A percentile compares a stretch with the other conserved stretches of the same genome.
Conservation (phyloP, 1,140 invertebrate genomes). For the Neelides sp. region DNA sequence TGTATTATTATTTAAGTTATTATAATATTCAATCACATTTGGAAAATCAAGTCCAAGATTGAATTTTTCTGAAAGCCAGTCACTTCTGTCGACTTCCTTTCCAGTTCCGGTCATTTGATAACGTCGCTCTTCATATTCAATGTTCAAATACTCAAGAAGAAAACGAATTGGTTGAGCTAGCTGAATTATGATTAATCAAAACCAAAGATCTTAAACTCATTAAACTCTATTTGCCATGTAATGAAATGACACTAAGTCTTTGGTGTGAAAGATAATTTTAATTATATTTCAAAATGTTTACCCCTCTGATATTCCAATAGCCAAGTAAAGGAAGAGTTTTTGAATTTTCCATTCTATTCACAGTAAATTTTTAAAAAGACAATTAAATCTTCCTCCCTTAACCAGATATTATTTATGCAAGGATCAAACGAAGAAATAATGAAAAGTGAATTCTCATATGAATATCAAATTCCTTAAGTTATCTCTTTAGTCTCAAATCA, state of each 20-base stretch:
- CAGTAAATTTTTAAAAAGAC: too few species aligned
- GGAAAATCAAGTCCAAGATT: constrained; percentile 34
- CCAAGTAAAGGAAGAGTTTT: constrained; percentile 11
- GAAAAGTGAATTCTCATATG: too few species aligned
- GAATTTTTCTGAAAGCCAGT: constrained; percentile 34
- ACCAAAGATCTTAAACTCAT: too few species aligned
- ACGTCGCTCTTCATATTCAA: constrained; percentile 36
- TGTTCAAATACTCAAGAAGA: constrained; percentile 36
- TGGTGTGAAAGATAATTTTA: neutral
- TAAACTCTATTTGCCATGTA: too few species aligned
- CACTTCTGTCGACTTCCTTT: constrained; percentile 22
- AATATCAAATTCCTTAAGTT: too few species aligned
- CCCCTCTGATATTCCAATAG: constrained; percentile 13
- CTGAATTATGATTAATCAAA: constrained; percentile 17
- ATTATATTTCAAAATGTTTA: neutral
- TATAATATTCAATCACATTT: constrained; percentile 29
- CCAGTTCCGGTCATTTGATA: constrained; percentile 33
- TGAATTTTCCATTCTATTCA: too few species aligned
- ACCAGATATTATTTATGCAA: too few species aligned
- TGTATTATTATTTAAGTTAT: too few species aligned
- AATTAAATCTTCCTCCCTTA: too few species aligned
- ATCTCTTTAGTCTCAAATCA: too few species aligned
- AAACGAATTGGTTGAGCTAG: constrained; percentile 39
- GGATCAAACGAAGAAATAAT: too few species aligned
- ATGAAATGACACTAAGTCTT: too few species aligned